Evolutionary conservation across 2,797 vertebrate genomes (phyloP), one percentile per base, ranked within the genome.

Genomic region (Molossus molossus): DNA sequence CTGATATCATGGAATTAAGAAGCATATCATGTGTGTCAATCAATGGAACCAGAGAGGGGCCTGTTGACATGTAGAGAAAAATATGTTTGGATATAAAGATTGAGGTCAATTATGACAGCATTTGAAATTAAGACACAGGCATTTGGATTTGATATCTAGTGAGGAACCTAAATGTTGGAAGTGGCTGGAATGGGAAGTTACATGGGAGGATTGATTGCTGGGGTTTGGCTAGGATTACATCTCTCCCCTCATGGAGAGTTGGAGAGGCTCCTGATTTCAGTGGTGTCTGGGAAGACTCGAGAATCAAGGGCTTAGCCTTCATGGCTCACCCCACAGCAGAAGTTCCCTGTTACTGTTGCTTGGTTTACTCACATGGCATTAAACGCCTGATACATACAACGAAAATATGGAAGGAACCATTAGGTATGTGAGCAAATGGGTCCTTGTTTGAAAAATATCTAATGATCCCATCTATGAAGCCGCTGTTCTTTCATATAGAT

Each of bases 391-490:
- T 9, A 70, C 2, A n/a, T 8, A 21, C 65, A 77, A 40, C 40
- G 67, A 29, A 87, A 18, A 73, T 15, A n/a, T 48, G 25, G 14
- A 93, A 50, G 57, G 21, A 53, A 48, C 48, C 18, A 76, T 14
- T 2, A 9, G n/a, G 23, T 29, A 65, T 23, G 5, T 69, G 12
- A 9, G 11, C 11, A 65, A 87, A 84, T 40, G 91, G 60, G 95
- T 86, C 64, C 1, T 0, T 95, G 81, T 65, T 73, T 77, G 73
- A 89, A 57, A 96, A 96, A 92, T 75, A 58, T 85, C 67, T 55
- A 81, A 45, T 9, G 58, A 55, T 72, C 55, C 13, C 45, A 70
- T 62, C 89, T 90, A 77, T 55, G 79, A 84, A 90, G 86, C 72
- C 14, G 0, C 15, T 72, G 27, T 82, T 87, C 57, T 85, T 81